Evolutionary conservation across 1,140 invertebrate species (phyloP).

Genomic region (Aphaenogaster ashmeadi): DNA sequence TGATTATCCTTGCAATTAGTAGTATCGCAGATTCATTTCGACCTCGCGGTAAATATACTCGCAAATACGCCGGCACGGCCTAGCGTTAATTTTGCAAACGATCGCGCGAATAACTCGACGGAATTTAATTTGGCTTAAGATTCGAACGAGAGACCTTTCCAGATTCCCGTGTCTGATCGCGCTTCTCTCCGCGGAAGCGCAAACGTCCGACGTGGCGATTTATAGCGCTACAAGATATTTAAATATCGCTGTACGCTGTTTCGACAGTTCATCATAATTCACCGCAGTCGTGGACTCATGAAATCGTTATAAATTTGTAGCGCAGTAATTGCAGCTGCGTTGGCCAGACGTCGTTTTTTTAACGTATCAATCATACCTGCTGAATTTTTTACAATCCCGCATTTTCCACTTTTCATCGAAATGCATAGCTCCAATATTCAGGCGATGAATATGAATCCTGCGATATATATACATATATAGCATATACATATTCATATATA

Average conservation of each 20-base stretch:
- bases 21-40: conserved; percentile 45
- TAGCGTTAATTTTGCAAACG: background rate
- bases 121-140: background rate
- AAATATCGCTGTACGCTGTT: background rate
- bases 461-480: conserved; percentile 13
- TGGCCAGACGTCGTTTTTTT: conserved; percentile 43
- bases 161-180: background rate
- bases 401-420: conserved; percentile 58
- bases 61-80: background rate
- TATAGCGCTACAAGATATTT: background rate
- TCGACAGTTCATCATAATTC: conserved; percentile 13
- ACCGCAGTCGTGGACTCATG: background rate
- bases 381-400: conserved; percentile 36
- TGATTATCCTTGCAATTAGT: conserved; percentile 31
- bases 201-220: background rate
- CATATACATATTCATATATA: background rate
- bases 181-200: no score
- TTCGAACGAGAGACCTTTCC: background rate
- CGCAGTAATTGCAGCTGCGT: conserved; percentile 21
- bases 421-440: conserved; percentile 44
- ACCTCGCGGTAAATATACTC: conserved; percentile 33
- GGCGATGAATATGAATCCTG: conserved; percentile 46
- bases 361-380: conserved; percentile 38
- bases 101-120: background rate
- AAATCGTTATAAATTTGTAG: conserved; percentile 56